Conservation (phyloP, 2,113 vertebrate genomes). For the Rattus rattus region DNA sequence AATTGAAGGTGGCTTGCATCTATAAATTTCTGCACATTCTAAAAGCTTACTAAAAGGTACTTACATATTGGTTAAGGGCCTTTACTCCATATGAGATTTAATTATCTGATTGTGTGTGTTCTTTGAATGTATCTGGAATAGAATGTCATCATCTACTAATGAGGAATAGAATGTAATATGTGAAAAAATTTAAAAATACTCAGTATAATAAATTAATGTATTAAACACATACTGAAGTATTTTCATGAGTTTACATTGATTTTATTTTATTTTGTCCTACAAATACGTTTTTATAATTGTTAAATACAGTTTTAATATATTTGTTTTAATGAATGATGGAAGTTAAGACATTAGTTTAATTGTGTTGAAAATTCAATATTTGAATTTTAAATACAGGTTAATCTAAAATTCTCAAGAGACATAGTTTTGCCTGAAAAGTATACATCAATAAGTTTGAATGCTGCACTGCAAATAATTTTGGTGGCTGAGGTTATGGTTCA, state of each 20-base stretch:
- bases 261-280: constrained; percentile 6
- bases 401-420: constrained; percentile 29
- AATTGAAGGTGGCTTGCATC: background rate
- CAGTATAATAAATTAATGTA: background rate
- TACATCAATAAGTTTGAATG: background rate
- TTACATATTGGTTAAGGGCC: background rate
- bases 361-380: background rate
- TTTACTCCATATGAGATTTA: background rate
- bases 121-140: background rate
- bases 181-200: background rate
- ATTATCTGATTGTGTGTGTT: background rate
- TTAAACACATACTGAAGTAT: constrained; percentile 3
- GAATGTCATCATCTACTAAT: background rate
- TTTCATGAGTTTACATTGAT: background rate
- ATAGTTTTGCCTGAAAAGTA: background rate
- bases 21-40: background rate
- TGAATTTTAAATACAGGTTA: background rate
- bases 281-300: background rate
- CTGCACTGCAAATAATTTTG: background rate
- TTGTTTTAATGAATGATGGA: background rate
- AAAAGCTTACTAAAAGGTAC: background rate
- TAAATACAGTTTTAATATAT: background rate
- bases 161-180: background rate
- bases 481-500: background rate
- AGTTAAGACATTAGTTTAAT: background rate